These are phyloP conservation scores for Desoria tigrina DNA, from an alignment of 2,888 invertebrate species.

Conservation along the genomic window DNA sequence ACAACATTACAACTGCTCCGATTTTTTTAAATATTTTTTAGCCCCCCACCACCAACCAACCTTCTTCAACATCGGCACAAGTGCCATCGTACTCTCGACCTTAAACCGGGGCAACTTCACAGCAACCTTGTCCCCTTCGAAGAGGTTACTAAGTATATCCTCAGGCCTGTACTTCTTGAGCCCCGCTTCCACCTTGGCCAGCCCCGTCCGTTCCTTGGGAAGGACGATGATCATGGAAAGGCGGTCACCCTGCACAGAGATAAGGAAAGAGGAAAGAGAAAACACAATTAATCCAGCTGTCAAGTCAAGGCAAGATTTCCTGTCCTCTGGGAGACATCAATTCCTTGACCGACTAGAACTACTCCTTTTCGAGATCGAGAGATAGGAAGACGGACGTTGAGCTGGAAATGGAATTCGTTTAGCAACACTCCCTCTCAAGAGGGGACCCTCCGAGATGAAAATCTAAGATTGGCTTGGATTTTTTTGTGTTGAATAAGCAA, in stretches of 20 bases:
- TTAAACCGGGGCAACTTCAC: conserved; percentile 64
- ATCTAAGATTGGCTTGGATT: too few species aligned
- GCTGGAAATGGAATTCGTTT: too few species aligned
- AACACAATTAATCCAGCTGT: conserved; percentile 15
- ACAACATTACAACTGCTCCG: too few species aligned
- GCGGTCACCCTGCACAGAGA: conserved; percentile 61
- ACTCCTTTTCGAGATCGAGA: too few species aligned
- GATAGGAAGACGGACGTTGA: too few species aligned
- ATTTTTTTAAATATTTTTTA: too few species aligned
- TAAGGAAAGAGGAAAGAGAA: not conserved
- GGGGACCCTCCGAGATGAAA: too few species aligned
- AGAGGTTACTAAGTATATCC: conserved; percentile 55
- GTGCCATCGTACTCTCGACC: conserved; percentile 67
- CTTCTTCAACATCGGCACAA: conserved; percentile 64
- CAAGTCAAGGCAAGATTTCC: conserved; percentile 2
- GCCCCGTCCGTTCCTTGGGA: conserved; percentile 67
- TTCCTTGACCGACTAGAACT: too few species aligned
- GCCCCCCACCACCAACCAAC: too few species aligned
- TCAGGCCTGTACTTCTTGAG: conserved; percentile 33
- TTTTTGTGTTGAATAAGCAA: too few species aligned
- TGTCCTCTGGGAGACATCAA: not conserved
- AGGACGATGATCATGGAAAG: conserved; percentile 74
- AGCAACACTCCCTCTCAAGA: too few species aligned
- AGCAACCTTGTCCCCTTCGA: conserved; percentile 59
- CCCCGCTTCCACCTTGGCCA: conserved; percentile 62